These are phyloP conservation scores for Drosophila cognata DNA, from an alignment of 2,888 invertebrate genomes.

Conservation along the genomic window DNA sequence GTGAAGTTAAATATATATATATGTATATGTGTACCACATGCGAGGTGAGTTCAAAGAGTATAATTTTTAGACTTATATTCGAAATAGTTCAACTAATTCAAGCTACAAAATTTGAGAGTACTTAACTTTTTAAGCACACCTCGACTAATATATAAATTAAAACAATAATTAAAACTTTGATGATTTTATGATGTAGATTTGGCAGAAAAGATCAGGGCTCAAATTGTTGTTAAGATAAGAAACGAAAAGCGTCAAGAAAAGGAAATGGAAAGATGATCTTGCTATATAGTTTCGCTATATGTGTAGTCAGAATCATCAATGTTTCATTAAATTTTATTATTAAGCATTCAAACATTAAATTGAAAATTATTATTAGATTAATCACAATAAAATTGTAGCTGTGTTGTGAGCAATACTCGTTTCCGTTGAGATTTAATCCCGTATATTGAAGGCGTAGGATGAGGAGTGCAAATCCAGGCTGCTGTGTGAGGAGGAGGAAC, in stretches of 20 bases:
- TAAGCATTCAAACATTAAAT: slow-evolving; percentile 16
- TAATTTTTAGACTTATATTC: no score
- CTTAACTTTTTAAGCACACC: not conserved
- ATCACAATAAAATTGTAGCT: slow-evolving; percentile 53
- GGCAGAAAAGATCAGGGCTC: not conserved
- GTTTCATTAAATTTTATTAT: slow-evolving; percentile 35
- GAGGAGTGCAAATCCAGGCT: slow-evolving; percentile 68
- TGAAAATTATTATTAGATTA: slow-evolving; percentile 23
- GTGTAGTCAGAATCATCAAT: not conserved
- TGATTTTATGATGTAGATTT: not conserved
- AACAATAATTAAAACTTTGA: slow-evolving; percentile 4
- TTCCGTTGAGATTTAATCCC: slow-evolving; percentile 32
- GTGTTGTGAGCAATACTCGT: slow-evolving; percentile 26
- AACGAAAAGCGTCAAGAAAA: not conserved
- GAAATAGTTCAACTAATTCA: not conserved
- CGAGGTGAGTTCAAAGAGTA: slow-evolving; percentile 4
- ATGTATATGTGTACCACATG: not conserved
- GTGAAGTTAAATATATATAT: slow-evolving; percentile 1
- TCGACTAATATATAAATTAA: not conserved
- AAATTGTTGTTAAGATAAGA: not conserved
- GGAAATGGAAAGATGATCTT: not conserved
- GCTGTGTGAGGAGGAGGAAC: slow-evolving; percentile 66
- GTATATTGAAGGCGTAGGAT: slow-evolving; percentile 51
- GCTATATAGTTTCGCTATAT: not conserved
- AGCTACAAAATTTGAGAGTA: not conserved